These are phyloP conservation scores for Rallus crepitans DNA, from an alignment of 2,797 vertebrate species.

Conservation along the genomic window DNA sequence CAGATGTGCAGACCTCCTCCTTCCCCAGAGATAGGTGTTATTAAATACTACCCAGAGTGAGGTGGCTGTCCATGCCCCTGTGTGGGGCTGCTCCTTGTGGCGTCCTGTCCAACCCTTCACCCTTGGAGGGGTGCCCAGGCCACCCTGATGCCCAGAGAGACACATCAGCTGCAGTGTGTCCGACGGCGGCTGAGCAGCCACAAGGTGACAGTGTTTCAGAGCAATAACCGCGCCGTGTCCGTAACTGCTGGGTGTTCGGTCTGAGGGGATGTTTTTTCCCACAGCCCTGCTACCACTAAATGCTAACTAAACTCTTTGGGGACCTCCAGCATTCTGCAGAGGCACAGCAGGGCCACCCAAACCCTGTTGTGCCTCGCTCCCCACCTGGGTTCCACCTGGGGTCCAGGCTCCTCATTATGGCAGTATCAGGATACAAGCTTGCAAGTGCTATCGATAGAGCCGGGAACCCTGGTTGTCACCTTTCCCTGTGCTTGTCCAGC, in stretches of 20 bases:
- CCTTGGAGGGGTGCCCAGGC: fast-evolving
- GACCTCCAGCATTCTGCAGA: background rate
- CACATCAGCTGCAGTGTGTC: fast-evolving
- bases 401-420: background rate
- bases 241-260: background rate
- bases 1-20: background rate
- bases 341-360: background rate
- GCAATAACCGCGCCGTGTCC: fast-evolving
- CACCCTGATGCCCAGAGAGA: fast-evolving
- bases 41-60: background rate
- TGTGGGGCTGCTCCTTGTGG: background rate
- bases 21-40: background rate
- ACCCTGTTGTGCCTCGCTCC: background rate
- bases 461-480: fast-evolving
- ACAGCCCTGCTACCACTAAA: fast-evolving
- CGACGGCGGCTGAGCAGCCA: background rate
- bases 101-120: background rate
- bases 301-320: background rate
- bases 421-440: background rate
- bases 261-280: background rate
- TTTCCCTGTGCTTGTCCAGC: background rate
- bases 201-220: slow-evolving; percentile 66
- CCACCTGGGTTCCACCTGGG: background rate
- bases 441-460: background rate
- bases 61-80: fast-evolving